Conservation (phyloP, 2,113 vertebrate species). For the Ovis canadensis region DNA sequence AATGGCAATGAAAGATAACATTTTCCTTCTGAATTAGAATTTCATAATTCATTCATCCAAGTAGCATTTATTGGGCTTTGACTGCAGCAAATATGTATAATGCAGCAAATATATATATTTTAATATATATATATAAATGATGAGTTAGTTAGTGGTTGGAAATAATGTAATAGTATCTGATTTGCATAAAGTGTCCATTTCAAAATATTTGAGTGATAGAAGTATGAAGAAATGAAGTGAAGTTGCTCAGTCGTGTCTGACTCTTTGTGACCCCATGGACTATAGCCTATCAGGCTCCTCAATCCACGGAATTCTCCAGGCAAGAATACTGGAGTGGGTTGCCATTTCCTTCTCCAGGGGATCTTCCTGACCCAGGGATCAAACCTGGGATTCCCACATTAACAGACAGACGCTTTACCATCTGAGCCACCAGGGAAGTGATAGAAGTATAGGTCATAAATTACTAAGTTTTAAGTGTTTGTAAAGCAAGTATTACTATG, state of each 20-base stretch:
- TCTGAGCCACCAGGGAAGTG: too few relatives aligned
- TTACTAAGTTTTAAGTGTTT: neutral
- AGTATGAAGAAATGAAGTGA: neutral
- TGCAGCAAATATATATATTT: neutral
- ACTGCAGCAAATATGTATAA: neutral
- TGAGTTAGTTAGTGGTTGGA: neutral
- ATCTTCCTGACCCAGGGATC: too few relatives aligned
- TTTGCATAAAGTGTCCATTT: constrained; percentile 26
- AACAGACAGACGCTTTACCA: too few relatives aligned
- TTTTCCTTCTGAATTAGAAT: neutral
- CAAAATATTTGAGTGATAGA: constrained; percentile 7
- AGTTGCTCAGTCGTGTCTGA: too few relatives aligned
- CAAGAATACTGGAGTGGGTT: too few relatives aligned
- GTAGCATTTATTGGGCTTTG: neutral
- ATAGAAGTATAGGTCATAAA: neutral
- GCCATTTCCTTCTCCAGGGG: too few relatives aligned
- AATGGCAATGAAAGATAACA: neutral
- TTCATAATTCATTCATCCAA: neutral
- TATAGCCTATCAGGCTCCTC: too few relatives aligned
- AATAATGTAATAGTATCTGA: neutral
- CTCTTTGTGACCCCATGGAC: too few relatives aligned
- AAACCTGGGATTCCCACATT: too few relatives aligned
- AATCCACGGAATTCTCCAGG: too few relatives aligned
- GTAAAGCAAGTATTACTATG: constrained; percentile 20
- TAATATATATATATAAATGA: neutral